A percentile compares a stretch with the other conserved stretches of the same genome.
phyloP scores from a whole-genome alignment of 2,113 vertebrate genomes.

The Calonectris borealis region DNA sequence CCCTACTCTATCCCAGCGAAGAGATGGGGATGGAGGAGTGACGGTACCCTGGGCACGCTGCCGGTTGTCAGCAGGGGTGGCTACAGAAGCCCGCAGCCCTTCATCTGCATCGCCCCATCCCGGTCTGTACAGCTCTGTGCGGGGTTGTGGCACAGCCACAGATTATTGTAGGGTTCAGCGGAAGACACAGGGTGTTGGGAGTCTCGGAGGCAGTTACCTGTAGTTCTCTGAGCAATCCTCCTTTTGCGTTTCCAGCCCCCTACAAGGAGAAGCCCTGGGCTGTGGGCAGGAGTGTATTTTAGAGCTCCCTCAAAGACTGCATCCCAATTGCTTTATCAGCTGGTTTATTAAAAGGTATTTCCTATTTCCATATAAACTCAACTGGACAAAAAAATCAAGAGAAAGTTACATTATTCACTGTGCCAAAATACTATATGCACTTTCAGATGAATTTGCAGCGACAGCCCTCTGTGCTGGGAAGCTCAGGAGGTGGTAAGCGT shows the following conservation, averaged over 20 bases:
- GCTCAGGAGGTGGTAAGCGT: not conserved
- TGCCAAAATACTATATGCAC: not conserved
- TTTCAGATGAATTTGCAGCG: not conserved
- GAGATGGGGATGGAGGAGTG: not conserved
- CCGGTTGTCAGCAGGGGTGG: not conserved
- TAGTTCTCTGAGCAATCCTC: not conserved
- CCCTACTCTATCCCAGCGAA: not conserved
- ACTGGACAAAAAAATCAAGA: not conserved
- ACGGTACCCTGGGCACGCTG: accelerated
- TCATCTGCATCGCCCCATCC: accelerated
- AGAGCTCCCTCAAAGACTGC: not conserved
- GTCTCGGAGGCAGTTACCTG: not conserved
- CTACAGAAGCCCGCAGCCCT: not conserved
- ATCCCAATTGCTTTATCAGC: not conserved
- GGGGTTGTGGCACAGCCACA: accelerated
- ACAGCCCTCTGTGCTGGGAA: not conserved
- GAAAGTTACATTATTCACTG: not conserved
- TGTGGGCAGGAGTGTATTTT: not conserved
- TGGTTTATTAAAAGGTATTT: conserved; percentile 32
- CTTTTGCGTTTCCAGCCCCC: not conserved
- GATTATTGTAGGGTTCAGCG: not conserved
- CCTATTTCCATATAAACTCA: not conserved
- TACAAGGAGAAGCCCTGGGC: not conserved
- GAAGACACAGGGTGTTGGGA: not conserved
- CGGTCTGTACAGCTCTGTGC: accelerated